These are phyloP conservation scores for Rhodinocichla rosea DNA, from an alignment of 2,113 vertebrate species.

Conservation along the genomic window DNA sequence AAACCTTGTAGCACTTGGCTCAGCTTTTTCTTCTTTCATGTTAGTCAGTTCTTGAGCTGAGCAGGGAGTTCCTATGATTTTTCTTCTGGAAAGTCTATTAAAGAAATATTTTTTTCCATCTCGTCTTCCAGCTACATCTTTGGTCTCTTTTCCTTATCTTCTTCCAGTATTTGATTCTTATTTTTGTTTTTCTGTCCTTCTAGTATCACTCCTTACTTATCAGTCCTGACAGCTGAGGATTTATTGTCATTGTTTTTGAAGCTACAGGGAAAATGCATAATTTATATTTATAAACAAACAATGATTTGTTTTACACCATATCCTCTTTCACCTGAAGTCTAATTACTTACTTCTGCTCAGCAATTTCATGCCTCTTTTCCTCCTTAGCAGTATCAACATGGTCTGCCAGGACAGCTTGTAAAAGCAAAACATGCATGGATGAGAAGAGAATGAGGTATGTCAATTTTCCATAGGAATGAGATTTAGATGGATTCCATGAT, in stretches of 20 bases:
- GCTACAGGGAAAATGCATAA: background rate
- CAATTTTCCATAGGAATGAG: background rate
- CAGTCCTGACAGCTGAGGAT: background rate
- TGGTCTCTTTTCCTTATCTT: background rate
- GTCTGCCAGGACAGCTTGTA: background rate
- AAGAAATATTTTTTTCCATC: background rate
- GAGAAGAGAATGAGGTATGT: background rate
- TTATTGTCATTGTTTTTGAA: background rate
- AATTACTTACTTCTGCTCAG: background rate
- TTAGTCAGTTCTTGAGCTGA: background rate
- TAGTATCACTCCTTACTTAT: background rate
- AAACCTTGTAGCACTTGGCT: fast-evolving
- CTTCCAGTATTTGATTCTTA: background rate
- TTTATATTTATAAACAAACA: background rate
- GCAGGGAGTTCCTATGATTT: background rate
- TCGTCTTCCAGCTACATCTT: background rate
- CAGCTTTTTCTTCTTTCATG: background rate
- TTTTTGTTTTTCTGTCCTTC: background rate
- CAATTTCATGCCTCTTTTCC: background rate
- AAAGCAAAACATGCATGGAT: background rate
- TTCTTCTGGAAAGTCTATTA: background rate
- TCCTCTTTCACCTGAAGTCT: background rate
- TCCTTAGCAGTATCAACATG: background rate
- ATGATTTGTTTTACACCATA: background rate
- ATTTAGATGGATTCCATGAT: background rate